Base-by-base conservation (phyloP, 2,113 vertebrate genomes). In the Hippocampus guttulatus region DNA sequence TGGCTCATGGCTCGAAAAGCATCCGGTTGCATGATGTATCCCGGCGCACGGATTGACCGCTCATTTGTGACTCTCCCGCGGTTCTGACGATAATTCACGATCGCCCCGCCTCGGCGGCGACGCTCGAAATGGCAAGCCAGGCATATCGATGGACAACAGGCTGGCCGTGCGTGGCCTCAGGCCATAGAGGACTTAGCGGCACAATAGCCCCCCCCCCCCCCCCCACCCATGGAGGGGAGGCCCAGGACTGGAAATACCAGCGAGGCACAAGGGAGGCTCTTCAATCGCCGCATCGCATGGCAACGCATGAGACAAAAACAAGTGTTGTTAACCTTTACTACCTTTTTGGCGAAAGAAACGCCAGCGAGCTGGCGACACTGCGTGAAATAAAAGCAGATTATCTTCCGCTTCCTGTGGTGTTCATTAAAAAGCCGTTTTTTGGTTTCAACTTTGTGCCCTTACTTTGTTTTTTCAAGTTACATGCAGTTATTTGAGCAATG, bases 131-230 rank as follows among this genome's bases (percentile, higher is more conserved):
- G 81, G 74, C 81, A 83, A 89, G 87, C 79, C 81, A 84, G 88
- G 89, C 89, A 82, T 90, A 87, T 90, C 85, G 85, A 87, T 75
- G 81, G 83, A 87, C 85, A 88, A 89, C 87, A 84, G 90, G 84
- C 83, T 85, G 88, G 88, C 84, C 84, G 78, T 88, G 85, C 78
- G 80, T 90, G 90, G 88, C 81, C 73, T 65, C 2, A 66, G 62
- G 90, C 90, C 90, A 91, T 75, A 78, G 74, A 78, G 76, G 85
- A 88, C 83, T 88, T 82, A 74, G 76, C 74, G 5, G 79, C 84
- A 87, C 86, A 86, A 90, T 81, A 73, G 80, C 23, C 70, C 69
- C 75, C 20, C 62, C 20, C 1, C 23, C 55, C 12, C 55, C 57
- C 57, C 16, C 58, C 27, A 61, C 76, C 75, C 81, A 74, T 82